Evolutionary conservation across 2,113 vertebrate genomes (phyloP), one percentile per base, ranked within the genome.

Genomic region (Jaculus jaculus): DNA sequence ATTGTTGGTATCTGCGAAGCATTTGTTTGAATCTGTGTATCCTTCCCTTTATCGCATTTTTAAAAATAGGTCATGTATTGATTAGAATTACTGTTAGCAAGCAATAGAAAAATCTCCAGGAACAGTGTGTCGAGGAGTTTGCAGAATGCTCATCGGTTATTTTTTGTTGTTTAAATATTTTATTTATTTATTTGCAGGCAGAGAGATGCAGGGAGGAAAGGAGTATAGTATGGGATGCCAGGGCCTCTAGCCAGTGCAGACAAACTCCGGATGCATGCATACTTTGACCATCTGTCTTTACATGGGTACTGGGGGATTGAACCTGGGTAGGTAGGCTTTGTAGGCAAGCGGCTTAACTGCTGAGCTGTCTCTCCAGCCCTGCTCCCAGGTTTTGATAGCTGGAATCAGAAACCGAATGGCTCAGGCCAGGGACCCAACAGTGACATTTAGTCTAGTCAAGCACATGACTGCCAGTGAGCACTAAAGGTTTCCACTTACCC

Each of bases 31-130:
- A 18, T 65, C 69, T 32, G 9, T 75, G 9, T 65, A 26, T 75
- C 32, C 90, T 17, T 54, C 81, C 74, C 16, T 79, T 84, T 37
- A 78, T 83, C 51, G 71, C 58, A 54, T 37, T 89, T 92, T 75
- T 10, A 78, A 83, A 83, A 75, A 68, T 28, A 81, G 12, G 4
- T 65, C 79, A 37, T 28, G 5, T 60, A 32, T 90, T 51, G 91
- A 7, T 88, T 73, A 77, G 37, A 92, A 89, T 85, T 79, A 12
- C 16, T 79, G 58, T 83, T 72, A 90, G 34, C 23, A 92, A 73
- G n/a, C 47, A 89, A 61, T 13, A 89, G 28, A 88, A 93, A 79
- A 21, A 5, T 51, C 17, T 81, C 28, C 54, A 77, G 2, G 75
- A 24, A 90, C 92, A 63, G 54, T 7, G 51, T 39, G 63, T 15